These are phyloP conservation scores for Halocynthia roretzi DNA, from an alignment of 23 tunicate species.

Conservation along the genomic window DNA sequence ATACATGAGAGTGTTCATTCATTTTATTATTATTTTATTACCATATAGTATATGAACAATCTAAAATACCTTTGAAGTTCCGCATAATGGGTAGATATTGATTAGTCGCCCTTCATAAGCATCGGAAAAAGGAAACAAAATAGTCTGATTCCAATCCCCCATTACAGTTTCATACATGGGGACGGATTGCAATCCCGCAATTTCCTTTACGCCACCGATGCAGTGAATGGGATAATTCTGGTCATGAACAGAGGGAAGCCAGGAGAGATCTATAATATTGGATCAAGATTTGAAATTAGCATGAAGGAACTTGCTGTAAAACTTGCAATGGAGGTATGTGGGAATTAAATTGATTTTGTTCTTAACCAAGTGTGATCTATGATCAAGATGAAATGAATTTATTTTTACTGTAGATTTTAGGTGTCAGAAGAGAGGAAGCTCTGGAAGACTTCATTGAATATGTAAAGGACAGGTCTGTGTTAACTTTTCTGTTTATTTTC, in stretches of 20 bases:
- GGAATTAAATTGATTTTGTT: background rate
- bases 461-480: background rate
- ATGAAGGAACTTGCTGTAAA: conserved; percentile 1
- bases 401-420: background rate
- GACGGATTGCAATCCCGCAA: conserved; percentile 3
- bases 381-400: too few relatives aligned
- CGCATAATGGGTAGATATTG: too few relatives aligned
- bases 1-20: too few relatives aligned
- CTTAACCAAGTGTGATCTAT: background rate
- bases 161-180: background rate
- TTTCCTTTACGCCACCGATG: conserved; percentile 2
- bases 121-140: too few relatives aligned
- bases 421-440: background rate
- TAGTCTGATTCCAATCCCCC: too few relatives aligned
- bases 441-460: background rate
- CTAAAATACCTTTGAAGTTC: too few relatives aligned
- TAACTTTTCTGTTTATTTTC: background rate
- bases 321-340: background rate
- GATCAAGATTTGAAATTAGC: background rate
- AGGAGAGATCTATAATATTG: conserved; percentile 7
- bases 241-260: background rate
- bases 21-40: too few relatives aligned
- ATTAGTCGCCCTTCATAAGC: too few relatives aligned
- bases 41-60: too few relatives aligned
- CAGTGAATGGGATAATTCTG: background rate